Percentiles rank a stretch among this genome's conserved stretches.
Evolutionary conservation across 2,888 invertebrate genomes (phyloP).

Genomic region (Seladonia tumulorum): DNA sequence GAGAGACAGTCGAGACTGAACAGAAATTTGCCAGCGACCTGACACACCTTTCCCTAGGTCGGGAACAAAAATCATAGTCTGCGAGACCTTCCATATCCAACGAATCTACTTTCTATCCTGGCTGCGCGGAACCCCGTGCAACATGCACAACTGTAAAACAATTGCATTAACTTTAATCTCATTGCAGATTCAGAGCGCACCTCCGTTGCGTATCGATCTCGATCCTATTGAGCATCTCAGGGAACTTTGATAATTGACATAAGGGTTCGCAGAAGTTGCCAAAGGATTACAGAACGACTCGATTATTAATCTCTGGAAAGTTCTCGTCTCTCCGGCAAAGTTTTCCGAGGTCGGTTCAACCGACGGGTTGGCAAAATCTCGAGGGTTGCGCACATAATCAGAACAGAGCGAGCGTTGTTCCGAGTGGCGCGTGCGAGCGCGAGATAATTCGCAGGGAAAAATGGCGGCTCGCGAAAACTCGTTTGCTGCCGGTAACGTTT

Average conservation of each 20-base stretch:
- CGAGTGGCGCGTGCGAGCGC: not conserved
- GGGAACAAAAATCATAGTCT: constrained; percentile 27
- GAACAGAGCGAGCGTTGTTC: no score
- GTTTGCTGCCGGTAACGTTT: not conserved
- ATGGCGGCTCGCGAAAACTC: not conserved
- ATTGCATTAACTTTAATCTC: no score
- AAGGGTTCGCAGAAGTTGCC: not conserved
- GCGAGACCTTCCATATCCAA: constrained; percentile 29
- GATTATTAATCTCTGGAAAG: not conserved
- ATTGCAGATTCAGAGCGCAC: no score
- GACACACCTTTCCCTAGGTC: constrained; percentile 61
- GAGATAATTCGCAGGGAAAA: not conserved
- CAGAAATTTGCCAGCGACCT: constrained; percentile 60
- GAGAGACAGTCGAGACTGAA: constrained; percentile 67
- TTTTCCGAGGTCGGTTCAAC: not conserved
- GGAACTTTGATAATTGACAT: not conserved
- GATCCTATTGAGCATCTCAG: no score
- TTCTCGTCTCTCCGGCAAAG: no score
- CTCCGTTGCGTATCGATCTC: no score
- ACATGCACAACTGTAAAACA: not conserved
- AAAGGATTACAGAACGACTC: not conserved
- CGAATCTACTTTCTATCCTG: constrained; percentile 46
- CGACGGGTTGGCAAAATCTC: not conserved
- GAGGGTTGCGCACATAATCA: not conserved
- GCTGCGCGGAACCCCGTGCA: not conserved